phyloP scores from a whole-genome alignment of 1,140 invertebrate genomes.

The Brachystomella parvula region DNA sequence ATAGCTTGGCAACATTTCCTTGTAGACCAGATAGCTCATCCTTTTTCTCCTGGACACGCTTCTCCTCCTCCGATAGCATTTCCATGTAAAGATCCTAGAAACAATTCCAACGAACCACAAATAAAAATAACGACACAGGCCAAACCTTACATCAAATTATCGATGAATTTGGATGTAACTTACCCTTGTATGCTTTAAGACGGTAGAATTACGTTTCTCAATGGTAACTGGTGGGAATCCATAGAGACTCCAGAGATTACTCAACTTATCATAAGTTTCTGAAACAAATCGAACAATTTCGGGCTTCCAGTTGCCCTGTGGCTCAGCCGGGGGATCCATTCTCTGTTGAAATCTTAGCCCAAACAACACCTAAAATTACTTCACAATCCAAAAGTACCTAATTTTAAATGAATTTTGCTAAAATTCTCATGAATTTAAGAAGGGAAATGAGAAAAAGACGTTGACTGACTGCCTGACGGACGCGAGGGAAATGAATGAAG shows the following conservation, averaged over 20 bases:
- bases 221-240: not conserved
- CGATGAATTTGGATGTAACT: too few relatives aligned
- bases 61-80: slow-evolving; percentile 10
- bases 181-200: not conserved
- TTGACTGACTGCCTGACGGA: not conserved
- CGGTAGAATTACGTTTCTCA: not conserved
- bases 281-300: not conserved
- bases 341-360: too few relatives aligned
- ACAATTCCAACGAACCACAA: too few relatives aligned
- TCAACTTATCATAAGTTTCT: not conserved
- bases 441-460: too few relatives aligned
- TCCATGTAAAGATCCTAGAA: slow-evolving; percentile 5
- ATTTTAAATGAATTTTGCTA: not conserved
- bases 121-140: too few relatives aligned
- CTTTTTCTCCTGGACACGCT: slow-evolving; percentile 1
- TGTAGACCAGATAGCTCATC: not conserved
- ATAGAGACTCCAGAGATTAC: not conserved
- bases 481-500: not conserved
- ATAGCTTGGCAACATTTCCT: not conserved
- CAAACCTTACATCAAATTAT: too few relatives aligned
- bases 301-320: not conserved
- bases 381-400: too few relatives aligned
- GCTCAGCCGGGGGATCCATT: too few relatives aligned
- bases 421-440: not conserved
- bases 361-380: too few relatives aligned